Evolutionary conservation across 1,140 invertebrate species (phyloP).

Genomic region (Neuroterus valhalla): DNA sequence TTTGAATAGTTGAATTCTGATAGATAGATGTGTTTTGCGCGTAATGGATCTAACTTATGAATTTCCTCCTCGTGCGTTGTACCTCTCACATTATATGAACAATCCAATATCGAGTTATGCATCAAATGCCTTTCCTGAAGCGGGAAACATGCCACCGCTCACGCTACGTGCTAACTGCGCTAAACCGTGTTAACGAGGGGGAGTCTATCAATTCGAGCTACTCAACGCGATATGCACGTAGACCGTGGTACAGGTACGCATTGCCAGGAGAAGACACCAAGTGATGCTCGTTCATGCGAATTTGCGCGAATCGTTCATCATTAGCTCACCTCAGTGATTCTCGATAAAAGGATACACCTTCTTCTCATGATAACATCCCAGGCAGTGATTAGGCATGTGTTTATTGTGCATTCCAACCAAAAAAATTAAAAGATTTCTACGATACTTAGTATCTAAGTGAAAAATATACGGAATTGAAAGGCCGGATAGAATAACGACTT

Average conservation of each 20-base stretch:
- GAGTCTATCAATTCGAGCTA: conserved; percentile 69
- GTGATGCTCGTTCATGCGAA: conserved; percentile 56
- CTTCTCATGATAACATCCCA: background rate
- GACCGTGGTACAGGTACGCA: conserved; percentile 52
- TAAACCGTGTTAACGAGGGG: conserved; percentile 66
- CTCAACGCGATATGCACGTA: conserved; percentile 52
- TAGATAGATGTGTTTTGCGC: background rate
- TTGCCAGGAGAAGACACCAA: conserved; percentile 53
- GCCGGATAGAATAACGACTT: too few species aligned
- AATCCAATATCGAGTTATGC: conserved; percentile 72
- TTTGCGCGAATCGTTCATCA: conserved; percentile 56
- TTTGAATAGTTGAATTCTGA: too few species aligned
- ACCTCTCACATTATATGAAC: conserved; percentile 64
- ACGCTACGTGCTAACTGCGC: conserved; percentile 47
- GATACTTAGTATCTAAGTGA: too few species aligned
- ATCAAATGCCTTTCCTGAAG: conserved; percentile 64
- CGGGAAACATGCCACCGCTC: conserved; percentile 49
- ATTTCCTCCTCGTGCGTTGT: conserved; percentile 34
- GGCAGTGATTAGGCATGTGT: background rate
- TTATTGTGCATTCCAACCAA: too few species aligned
- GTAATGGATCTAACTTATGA: conserved; percentile 16
- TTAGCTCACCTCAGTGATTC: conserved; percentile 52
- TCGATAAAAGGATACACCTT: conserved; percentile 45
- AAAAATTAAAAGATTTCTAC: too few species aligned
- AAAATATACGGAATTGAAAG: too few species aligned